Evolutionary conservation across 2,113 vertebrate genomes (phyloP), one percentile per base, ranked within the genome.

Genomic region (Cyprinodon variegatus): DNA sequence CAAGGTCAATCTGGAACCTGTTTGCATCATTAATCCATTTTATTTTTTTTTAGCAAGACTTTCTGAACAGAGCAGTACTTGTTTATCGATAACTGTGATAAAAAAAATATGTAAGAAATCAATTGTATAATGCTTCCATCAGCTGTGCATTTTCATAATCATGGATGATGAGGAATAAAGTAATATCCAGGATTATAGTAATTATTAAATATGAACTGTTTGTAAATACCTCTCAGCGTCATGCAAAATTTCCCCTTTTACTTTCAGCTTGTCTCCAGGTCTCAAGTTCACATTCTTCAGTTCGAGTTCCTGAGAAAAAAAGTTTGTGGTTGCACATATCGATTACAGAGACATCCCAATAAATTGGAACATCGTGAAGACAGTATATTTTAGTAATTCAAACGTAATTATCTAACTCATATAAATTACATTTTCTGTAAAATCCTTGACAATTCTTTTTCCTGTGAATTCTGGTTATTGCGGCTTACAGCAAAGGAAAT

Each of bases 1-100:
- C 96, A 2, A 98, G 91, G 79, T 98, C 97, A 3, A 98, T 79
- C 77, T 92, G 90, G 82, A 98, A 97, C 81, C 97, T 99, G 80
- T 67, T 39, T 12, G 61, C 72, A 72, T 62, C 39, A 53, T 1
- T 61, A 14, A 60, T 67, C 40, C 3, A 1, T 45, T 5, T 29
- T n/a, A 20, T n/a, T 8, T 36, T 17, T 3, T 50, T 10, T 2
- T 11, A 45, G 6, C 5, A 66, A 11, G 12, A 5, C 60, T 17
- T 40, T 8, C 0, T 59, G 40, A 78, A 14, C 7, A 65, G 45
- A 17, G 0, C 61, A 46, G 2, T 41, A 57, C 53, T 70, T 22
- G 46, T 14, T 7, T 39, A 61, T 36, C 22, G 15, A 6, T 61
- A 61, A 61, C 36, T 29, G 17, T 9, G 8, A 20, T 41, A 20